phyloP scores from a whole-genome alignment of 2,113 vertebrate genomes.

The Heterotilapia buettikoferi region DNA sequence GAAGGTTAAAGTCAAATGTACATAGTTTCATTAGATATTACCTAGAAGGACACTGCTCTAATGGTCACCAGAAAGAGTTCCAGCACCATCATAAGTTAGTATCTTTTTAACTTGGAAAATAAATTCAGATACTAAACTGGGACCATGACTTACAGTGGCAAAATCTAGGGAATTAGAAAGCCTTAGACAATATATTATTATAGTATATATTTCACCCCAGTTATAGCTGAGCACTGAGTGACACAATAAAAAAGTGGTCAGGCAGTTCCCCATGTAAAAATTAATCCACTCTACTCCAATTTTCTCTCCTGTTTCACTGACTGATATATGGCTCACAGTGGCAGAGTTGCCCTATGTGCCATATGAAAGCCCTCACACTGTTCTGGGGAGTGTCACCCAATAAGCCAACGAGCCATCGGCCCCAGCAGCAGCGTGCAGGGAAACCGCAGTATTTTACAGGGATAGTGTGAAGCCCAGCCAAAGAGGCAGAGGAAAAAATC shows the following conservation, averaged over 20 bases:
- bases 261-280: slow-evolving; percentile 49
- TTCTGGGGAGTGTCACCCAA: slow-evolving; percentile 61
- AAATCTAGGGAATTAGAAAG: slow-evolving; percentile 24
- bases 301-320: slow-evolving; percentile 28
- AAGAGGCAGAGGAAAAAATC: slow-evolving; percentile 46
- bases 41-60: not conserved
- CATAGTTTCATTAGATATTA: slow-evolving; percentile 36
- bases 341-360: slow-evolving; percentile 3
- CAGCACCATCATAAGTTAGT: not conserved
- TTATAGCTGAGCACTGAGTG: slow-evolving; percentile 40
- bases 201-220: slow-evolving; percentile 34
- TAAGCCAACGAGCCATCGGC: slow-evolving; percentile 33
- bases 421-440: slow-evolving; percentile 33
- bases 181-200: not conserved
- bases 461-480: slow-evolving; percentile 40
- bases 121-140: slow-evolving; percentile 8
- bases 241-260: slow-evolving; percentile 58
- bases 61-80: not conserved
- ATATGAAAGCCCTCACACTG: slow-evolving; percentile 14
- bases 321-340: slow-evolving; percentile 21
- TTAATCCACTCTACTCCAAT: slow-evolving; percentile 8
- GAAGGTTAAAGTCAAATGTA: slow-evolving; percentile 22
- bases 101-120: slow-evolving; percentile 21
- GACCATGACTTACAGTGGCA: not conserved
- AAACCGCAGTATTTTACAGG: slow-evolving; percentile 64